Base-by-base conservation (phyloP, 1,140 invertebrate genomes). In the Ladona fulva region DNA sequence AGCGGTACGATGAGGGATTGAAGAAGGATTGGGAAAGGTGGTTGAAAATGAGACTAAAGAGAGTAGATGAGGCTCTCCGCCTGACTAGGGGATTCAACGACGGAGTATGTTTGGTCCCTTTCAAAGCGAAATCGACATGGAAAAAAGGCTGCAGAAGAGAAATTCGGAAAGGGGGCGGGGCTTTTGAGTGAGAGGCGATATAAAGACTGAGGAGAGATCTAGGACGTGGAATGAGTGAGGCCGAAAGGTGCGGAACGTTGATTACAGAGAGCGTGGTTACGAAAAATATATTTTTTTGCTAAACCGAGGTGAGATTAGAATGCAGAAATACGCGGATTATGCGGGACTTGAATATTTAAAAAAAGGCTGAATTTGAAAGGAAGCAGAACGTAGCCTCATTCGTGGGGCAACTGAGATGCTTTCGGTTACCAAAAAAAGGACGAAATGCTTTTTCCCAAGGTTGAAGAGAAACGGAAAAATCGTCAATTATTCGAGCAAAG, bases 251-350 rank as follows among this genome's bases (percentile, higher is more conserved):
- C n/a, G 52, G 52, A 66, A 66, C 52, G 52, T 66, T 66, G 52
- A 3, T 66, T 66, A 66, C 3, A 66, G 52, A 66, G 52, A 19
- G 52, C 29, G n/a, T 12, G 52, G 3, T 66, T 66, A 66, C 14
- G 52, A 66, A 66, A 66, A 66, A 66, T 66, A 66, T 3, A 66
- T 66, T 66, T 66, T 66, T 66, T 66, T 12, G 52, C 52, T 66
- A 12, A 66, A 5, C 52, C 12, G 52, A 12, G 52, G 52, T 66
- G n/a, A 66, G 52, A 22, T 66, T 66, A 22, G 52, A 66, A 66
- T 66, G n/a, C 52, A 66, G 52, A 66, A 66, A 66, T 66, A 22
- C 14, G 52, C 52, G 52, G 52, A 66, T 66, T 66, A 66, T 66
- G 52, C 3, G 29, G 29, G 29, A 37, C 29, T 37, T 37, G 29